Evolutionary conservation across 2,113 vertebrate genomes (phyloP), one percentile per base, ranked within the genome.

Genomic region (Bubo blakistoni): DNA sequence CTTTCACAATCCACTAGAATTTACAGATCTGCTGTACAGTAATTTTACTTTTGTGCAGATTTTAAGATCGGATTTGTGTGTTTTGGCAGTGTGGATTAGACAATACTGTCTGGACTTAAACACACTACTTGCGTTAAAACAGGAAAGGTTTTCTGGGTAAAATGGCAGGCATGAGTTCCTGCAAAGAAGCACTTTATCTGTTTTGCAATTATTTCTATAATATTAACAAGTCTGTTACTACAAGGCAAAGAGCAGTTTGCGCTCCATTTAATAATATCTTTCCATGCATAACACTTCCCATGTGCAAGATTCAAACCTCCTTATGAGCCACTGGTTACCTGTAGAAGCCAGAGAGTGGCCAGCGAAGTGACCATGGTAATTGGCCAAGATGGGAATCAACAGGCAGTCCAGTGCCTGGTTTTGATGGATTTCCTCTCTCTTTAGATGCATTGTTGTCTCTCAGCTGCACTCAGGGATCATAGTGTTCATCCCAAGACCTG

Each of bases 271-370:
- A 19, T 34, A 49, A 8, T 26, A 42, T 24, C 5, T 82, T 74
- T 22, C 57, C 8, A 26, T 62, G 27, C 16, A 13, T 17, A 57
- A 38, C 6, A 2, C 12, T 63, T 84, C 17, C 24, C 22, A n/a
- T 11, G 16, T 40, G 40, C 18, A 36, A 36, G 44, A 59, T 21
- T 52, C 24, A 54, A 54, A 58, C 12, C 7, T 71, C 6, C 20
- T 59, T 29, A 44, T 13, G 18, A 29, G 46, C 19, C 6, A 1
- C 3, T 34, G 72, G 18, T 42, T 49, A 27, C 20, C 0, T 0
- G 2, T 19, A 42, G 67, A 47, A 83, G 17, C 24, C 17, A 13
- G 4, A 20, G 30, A 62, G 47, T 40, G 67, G 11, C 34, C 69
- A 63, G 58, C 4, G 1, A 63, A 69, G 34, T 71, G 72, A 19